Conservation (phyloP, 2,888 invertebrate genomes). For the Erebia aethiops region DNA sequence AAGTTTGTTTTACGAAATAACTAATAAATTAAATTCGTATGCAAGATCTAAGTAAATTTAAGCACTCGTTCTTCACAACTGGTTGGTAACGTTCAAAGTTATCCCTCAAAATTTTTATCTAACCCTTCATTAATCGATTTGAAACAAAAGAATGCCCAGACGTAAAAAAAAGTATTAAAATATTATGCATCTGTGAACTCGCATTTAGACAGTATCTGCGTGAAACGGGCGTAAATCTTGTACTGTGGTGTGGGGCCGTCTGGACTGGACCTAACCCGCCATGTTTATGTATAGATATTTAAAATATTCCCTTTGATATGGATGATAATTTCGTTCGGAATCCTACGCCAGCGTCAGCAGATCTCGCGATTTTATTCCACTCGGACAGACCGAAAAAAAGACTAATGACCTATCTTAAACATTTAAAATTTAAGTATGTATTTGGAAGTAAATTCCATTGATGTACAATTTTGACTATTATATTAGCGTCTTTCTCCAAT, state of each 20-base stretch:
- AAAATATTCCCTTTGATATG: conserved; percentile 83
- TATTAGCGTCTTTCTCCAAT: background rate
- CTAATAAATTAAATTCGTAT: background rate
- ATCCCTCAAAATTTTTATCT: conserved; percentile 1
- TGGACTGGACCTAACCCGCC: conserved; percentile 70
- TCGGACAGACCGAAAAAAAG: conserved; percentile 14
- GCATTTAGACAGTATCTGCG: conserved; percentile 70
- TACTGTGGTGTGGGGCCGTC: conserved; percentile 68
- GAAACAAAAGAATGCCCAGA: conserved; percentile 70
- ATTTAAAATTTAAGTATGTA: background rate
- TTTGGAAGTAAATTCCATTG: background rate
- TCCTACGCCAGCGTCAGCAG: conserved; percentile 64
- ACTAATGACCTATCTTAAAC: conserved; percentile 14
- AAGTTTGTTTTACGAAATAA: background rate
- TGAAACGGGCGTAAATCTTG: conserved; percentile 74
- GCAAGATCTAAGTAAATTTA: background rate
- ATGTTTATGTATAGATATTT: conserved; percentile 76
- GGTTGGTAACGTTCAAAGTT: background rate
- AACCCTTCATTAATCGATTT: conserved; percentile 35
- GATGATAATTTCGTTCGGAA: conserved; percentile 78
- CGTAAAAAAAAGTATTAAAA: conserved; percentile 69
- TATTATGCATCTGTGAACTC: conserved; percentile 73
- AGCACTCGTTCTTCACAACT: background rate
- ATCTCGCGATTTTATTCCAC: conserved; percentile 45
- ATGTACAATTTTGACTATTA: background rate